Evolutionary conservation across 1,140 invertebrate genomes (phyloP), one percentile per base, ranked within the genome.

Genomic region (Propsilocerus akamusi): DNA sequence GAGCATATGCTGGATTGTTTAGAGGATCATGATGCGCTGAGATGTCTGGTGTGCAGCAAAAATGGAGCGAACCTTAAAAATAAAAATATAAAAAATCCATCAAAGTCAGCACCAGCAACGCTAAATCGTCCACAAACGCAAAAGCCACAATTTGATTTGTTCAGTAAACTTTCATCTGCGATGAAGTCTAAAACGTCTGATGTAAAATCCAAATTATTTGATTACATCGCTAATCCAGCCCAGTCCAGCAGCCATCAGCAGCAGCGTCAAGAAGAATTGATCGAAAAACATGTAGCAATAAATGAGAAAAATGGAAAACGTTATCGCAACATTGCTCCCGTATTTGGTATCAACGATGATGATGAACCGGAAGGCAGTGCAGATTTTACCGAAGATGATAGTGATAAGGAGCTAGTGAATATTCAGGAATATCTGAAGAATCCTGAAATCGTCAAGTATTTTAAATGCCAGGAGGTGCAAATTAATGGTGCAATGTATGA

Each of bases 291-390:
- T 69, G 83, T 90, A 10, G 81, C 80, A 47, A 82, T 78, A 54
- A 72, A 69, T 55, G 90, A 95, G 58, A 77, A 79, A 57, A 77
- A 82, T 53, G 85, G 86, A n/a, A 87, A 86, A 72, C 75, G 85
- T 37, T 93, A 94, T 64, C 75, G 87, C 58, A 90, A 90, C 65
- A 81, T 88, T 51, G 83, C 83, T 0, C 88, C 90, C 24, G 86
- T 97, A 1, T 98, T 98, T 62, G 91, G 87, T 63, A 94, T 98
- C 58, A 89, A 90, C 58, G 90, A 95, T 62, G 89, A 94, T 59
- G 80, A 87, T 56, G 87, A 91, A 63, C 74, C 75, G 51, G 62
- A 64, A 22, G 58, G 69, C 4, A 62, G 68, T 51, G 56, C 57
- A 25, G 47, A 55, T 25, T 56, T 53, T 50, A 60, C 65, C 48